Conservation (phyloP, 2,888 invertebrate species). For the Allacma fusca region DNA sequence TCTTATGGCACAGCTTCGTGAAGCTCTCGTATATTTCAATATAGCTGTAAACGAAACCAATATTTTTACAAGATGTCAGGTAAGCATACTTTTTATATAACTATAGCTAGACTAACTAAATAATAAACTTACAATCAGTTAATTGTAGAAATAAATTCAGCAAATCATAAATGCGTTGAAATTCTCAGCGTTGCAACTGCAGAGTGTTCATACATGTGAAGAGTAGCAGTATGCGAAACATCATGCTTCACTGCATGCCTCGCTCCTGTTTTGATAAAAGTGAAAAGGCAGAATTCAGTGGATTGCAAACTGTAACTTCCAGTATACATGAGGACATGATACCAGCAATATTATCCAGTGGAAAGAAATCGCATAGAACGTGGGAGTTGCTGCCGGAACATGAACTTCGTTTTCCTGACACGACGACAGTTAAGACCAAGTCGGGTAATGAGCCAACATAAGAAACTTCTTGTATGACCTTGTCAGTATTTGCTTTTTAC, state of each 20-base stretch:
- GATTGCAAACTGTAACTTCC: background rate
- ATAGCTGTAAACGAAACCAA: constrained; percentile 72
- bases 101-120: background rate
- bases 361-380: constrained; percentile 23
- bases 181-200: constrained; percentile 37
- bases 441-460: background rate
- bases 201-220: constrained; percentile 28
- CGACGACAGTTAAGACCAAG: constrained; percentile 20
- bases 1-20: constrained; percentile 72
- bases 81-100: constrained; percentile 64
- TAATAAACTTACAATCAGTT: background rate
- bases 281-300: background rate
- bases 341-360: background rate
- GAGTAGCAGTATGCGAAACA: constrained; percentile 26
- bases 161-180: background rate
- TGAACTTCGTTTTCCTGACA: constrained; percentile 1
- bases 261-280: background rate
- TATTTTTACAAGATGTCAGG: constrained; percentile 77
- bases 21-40: constrained; percentile 74
- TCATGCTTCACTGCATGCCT: constrained; percentile 16
- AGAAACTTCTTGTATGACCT: no score
- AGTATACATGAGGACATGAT: constrained; percentile 30
- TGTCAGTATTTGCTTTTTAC: no score
- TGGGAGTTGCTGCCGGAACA: constrained; percentile 28
- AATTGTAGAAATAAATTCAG: no score